Conservation (phyloP, 2,888 invertebrate species). For the Sisyra terminalis region DNA sequence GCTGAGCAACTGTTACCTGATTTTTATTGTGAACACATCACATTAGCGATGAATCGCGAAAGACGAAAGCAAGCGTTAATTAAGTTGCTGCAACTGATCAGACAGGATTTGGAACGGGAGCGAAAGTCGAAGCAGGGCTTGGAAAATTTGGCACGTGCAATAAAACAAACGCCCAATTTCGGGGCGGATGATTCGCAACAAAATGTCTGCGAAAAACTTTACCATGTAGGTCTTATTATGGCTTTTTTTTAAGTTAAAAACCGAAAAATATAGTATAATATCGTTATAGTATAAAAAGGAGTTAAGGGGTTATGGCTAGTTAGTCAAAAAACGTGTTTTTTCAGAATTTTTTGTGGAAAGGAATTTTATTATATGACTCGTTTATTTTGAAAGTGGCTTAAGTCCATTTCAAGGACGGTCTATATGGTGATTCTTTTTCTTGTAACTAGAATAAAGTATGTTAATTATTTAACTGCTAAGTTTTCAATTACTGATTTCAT, state of each 20-base stretch:
- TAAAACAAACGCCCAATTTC: slow-evolving; percentile 71
- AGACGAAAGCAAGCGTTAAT: slow-evolving; percentile 74
- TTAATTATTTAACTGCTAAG: too few species aligned
- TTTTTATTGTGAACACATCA: slow-evolving; percentile 90
- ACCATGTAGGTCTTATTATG: slow-evolving; percentile 48
- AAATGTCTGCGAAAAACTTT: slow-evolving; percentile 80
- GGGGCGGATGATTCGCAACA: slow-evolving; percentile 81
- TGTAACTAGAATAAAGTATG: too few species aligned
- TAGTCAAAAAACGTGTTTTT: neutral
- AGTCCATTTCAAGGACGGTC: too few species aligned
- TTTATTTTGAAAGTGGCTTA: too few species aligned
- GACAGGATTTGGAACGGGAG: slow-evolving; percentile 80
- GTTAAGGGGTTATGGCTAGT: neutral
- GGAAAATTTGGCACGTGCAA: slow-evolving; percentile 76
- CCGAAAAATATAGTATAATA: neutral
- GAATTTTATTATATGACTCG: too few species aligned
- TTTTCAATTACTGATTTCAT: too few species aligned
- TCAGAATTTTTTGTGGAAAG: slow-evolving; percentile 1
- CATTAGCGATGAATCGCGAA: slow-evolving; percentile 83
- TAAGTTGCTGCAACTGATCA: slow-evolving; percentile 68
- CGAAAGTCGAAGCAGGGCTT: slow-evolving; percentile 76
- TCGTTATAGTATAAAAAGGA: neutral
- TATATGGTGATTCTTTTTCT: too few species aligned
- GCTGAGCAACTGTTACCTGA: slow-evolving; percentile 80
- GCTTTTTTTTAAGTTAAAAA: slow-evolving; percentile 4